Evolutionary conservation across 1,140 invertebrate genomes (phyloP).

Genomic region (Stenopsyche tienmushanensis): DNA sequence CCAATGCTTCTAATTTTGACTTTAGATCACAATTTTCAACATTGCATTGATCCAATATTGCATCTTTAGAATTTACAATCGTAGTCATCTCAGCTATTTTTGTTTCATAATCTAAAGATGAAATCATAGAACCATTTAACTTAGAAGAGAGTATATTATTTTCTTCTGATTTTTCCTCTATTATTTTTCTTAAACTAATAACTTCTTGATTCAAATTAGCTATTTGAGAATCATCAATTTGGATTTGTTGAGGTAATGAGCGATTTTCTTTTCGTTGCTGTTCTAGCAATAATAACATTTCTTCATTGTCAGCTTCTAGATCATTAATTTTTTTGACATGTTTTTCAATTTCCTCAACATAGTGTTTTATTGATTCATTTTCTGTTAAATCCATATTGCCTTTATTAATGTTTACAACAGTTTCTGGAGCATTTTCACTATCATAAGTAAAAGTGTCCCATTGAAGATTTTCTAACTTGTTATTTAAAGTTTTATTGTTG

Average conservation of each 20-base stretch:
- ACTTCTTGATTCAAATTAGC: too few species aligned
- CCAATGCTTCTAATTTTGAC: constrained; percentile 40
- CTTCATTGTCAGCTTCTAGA: constrained; percentile 68
- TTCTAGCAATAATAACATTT: too few species aligned
- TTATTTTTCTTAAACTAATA: constrained; percentile 36
- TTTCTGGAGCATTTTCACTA: too few species aligned
- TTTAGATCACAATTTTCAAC: constrained; percentile 35
- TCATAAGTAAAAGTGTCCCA: too few species aligned
- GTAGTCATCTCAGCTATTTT: constrained; percentile 44
- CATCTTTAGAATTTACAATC: constrained; percentile 21
- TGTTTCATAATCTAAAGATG: constrained; percentile 43
- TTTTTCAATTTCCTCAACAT: too few species aligned
- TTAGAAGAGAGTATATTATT: constrained; percentile 3
- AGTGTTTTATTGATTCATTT: too few species aligned
- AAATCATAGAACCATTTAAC: constrained; percentile 40
- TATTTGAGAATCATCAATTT: constrained; percentile 8
- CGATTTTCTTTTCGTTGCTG: constrained; percentile 58
- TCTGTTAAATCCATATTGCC: neutral
- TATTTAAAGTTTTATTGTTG: constrained; percentile 64
- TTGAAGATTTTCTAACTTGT: constrained; percentile 63
- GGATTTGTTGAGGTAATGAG: too few species aligned
- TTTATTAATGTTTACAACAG: neutral
- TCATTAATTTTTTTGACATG: constrained; percentile 58
- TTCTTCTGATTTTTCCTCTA: neutral
- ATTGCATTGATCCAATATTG: constrained; percentile 29